These are phyloP conservation scores for Xestia ashworthii DNA, from an alignment of 2,888 invertebrate species.

Conservation along the genomic window DNA sequence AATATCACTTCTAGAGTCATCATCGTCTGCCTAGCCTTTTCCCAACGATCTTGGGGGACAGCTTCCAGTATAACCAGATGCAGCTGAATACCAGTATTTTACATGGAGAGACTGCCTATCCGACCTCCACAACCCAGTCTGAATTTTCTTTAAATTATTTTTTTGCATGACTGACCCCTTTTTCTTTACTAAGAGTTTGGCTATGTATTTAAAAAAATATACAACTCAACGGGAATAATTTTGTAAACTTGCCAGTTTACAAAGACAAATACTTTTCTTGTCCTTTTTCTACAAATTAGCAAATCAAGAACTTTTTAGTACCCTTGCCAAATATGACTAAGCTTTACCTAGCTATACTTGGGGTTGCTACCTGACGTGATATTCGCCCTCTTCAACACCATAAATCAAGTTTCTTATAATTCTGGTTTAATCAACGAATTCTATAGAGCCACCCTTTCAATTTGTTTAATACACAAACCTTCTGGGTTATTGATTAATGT, in stretches of 20 bases:
- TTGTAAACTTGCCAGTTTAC: not conserved
- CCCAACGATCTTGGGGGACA: no score
- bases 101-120: no score
- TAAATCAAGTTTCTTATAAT: slow-evolving; percentile 49
- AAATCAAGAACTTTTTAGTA: not conserved
- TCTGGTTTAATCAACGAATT: slow-evolving; percentile 44
- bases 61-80: no score
- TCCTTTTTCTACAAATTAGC: not conserved
- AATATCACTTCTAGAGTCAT: not conserved
- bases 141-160: no score
- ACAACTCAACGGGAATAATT: not conserved
- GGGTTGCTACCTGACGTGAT: slow-evolving; percentile 22
- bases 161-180: not conserved
- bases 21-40: no score
- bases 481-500: slow-evolving; percentile 30
- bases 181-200: not conserved
- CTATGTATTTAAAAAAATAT: not conserved
- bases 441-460: slow-evolving; percentile 36
- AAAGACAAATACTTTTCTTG: not conserved
- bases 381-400: slow-evolving; percentile 4
- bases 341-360: no score
- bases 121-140: no score
- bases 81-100: no score
- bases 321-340: not conserved
- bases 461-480: slow-evolving; percentile 22